Conservation (phyloP, 2,797 vertebrate genomes). For the Sebastes jordani region DNA sequence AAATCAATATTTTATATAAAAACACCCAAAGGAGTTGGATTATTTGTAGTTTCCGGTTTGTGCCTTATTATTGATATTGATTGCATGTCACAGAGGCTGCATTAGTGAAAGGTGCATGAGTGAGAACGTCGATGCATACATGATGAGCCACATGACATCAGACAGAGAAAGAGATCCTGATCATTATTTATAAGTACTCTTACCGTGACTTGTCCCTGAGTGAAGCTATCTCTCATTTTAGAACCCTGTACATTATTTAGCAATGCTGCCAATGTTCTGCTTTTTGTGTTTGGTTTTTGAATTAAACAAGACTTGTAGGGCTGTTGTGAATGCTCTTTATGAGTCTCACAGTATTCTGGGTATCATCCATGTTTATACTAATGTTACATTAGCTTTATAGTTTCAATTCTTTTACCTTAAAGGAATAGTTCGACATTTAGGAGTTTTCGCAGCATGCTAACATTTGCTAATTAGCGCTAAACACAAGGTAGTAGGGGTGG, state of each 20-base stretch:
- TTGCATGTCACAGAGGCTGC: slow-evolving; percentile 23
- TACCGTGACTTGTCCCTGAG: slow-evolving; percentile 41
- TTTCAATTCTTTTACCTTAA: background rate
- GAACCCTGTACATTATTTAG: slow-evolving; percentile 68
- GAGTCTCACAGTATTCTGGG: slow-evolving; percentile 5
- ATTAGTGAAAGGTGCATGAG: background rate
- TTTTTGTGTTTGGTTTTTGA: slow-evolving; percentile 47
- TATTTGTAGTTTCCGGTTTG: slow-evolving; percentile 28
- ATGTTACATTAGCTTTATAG: background rate
- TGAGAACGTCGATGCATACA: slow-evolving; percentile 9
- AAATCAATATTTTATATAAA: background rate
- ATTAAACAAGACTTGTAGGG: slow-evolving; percentile 35
- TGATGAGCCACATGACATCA: slow-evolving; percentile 29
- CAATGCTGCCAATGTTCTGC: slow-evolving; percentile 39
- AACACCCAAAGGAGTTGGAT: slow-evolving; percentile 18
- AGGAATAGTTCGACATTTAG: background rate
- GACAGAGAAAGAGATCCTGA: slow-evolving; percentile 26
- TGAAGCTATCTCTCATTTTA: slow-evolving; percentile 58
- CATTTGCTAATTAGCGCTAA: background rate
- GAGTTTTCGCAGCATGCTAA: background rate
- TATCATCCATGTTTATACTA: background rate
- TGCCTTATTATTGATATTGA: slow-evolving; percentile 36
- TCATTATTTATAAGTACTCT: slow-evolving; percentile 63
- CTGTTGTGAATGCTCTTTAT: slow-evolving; percentile 21
- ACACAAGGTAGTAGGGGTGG: background rate